phyloP scores from a whole-genome alignment of 2,797 vertebrate genomes.

The Sebastes elongatus region DNA sequence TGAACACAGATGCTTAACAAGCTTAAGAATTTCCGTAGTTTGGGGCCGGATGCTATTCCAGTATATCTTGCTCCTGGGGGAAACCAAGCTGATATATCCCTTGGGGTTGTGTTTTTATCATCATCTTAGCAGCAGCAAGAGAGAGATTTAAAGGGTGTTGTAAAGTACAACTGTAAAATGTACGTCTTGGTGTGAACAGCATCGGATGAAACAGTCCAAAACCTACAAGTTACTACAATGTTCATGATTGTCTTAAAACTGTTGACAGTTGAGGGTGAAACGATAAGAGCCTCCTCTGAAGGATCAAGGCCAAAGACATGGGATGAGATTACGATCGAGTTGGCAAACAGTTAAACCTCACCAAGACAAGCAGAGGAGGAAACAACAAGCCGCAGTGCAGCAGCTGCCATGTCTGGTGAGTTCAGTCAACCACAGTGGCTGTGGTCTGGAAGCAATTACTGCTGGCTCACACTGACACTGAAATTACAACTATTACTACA shows the following conservation, averaged over 20 bases:
- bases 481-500: constrained; percentile 43
- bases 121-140: constrained; percentile 11
- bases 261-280: not conserved
- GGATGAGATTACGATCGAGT: constrained; percentile 48
- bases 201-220: not conserved
- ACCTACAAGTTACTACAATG: not conserved
- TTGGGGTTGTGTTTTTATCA: constrained; percentile 27
- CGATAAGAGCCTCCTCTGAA: constrained; percentile 13
- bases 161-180: constrained; percentile 11
- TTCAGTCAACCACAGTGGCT: constrained; percentile 35
- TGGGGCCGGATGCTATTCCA: constrained; percentile 57
- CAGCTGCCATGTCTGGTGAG: constrained; percentile 32
- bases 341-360: constrained; percentile 26
- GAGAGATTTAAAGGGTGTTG: constrained; percentile 14
- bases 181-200: not conserved
- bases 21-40: constrained; percentile 65
- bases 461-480: constrained; percentile 26
- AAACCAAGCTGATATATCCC: constrained; percentile 45
- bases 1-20: constrained; percentile 61
- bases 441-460: constrained; percentile 61
- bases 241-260: constrained; percentile 6
- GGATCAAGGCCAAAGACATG: constrained; percentile 23
- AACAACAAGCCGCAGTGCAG: constrained; percentile 23
- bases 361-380: constrained; percentile 20
- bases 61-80: constrained; percentile 50